Percentiles rank a stretch among this genome's conserved stretches.
These are phyloP conservation scores for Microctonus brassicae DNA, from an alignment of 2,888 invertebrate genomes.

Conservation along the genomic window DNA sequence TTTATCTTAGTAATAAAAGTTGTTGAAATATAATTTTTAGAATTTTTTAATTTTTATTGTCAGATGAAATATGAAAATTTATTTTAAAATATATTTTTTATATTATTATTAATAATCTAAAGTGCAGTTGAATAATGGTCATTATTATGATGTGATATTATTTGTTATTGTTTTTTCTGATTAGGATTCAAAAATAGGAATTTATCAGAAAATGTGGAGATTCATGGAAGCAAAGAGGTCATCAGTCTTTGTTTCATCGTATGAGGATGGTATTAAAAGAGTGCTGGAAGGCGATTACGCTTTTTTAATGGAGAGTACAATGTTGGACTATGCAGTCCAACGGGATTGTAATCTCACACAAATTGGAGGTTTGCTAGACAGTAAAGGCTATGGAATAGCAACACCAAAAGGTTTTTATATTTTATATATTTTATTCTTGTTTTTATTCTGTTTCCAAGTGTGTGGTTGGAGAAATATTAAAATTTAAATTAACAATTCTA, in stretches of 20 bases:
- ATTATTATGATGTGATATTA: too few relatives aligned
- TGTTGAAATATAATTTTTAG: too few relatives aligned
- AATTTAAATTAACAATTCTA: too few relatives aligned
- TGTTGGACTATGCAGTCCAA: slow-evolving; percentile 96
- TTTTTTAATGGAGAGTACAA: slow-evolving; percentile 98
- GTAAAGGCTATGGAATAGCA: slow-evolving; percentile 95
- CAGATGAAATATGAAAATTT: too few relatives aligned
- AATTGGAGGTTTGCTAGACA: slow-evolving; percentile 89
- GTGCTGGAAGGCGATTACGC: slow-evolving; percentile 94
- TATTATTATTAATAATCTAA: too few relatives aligned
- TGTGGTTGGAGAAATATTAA: too few relatives aligned
- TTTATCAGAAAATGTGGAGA: slow-evolving; percentile 95
- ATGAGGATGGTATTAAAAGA: slow-evolving; percentile 90
- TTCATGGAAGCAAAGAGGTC: slow-evolving; percentile 88
- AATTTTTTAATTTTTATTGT: too few relatives aligned
- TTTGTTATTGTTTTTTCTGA: too few relatives aligned
- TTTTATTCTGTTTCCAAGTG: too few relatives aligned
- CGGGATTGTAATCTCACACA: slow-evolving; percentile 97
- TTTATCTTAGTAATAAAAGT: too few relatives aligned
- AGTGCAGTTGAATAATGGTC: too few relatives aligned
- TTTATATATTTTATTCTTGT: not conserved
- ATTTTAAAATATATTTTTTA: too few relatives aligned
- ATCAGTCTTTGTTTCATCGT: slow-evolving; percentile 88
- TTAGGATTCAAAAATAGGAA: slow-evolving; percentile 89
- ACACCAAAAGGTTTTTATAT: slow-evolving; percentile 83